These are phyloP conservation scores for Gallirallus australis DNA, from an alignment of 2,797 vertebrate genomes.

Conservation along the genomic window DNA sequence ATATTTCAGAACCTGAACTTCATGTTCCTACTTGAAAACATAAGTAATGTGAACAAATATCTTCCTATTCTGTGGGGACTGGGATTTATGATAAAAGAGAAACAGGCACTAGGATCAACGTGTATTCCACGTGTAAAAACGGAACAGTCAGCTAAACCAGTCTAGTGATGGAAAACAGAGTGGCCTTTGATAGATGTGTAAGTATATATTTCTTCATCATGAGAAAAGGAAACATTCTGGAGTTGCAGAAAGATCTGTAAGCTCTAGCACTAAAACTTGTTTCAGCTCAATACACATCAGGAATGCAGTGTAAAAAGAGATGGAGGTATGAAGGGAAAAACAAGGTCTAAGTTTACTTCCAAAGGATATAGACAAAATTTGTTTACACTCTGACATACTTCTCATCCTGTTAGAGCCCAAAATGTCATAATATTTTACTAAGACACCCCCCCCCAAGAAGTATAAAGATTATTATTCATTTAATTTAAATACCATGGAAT, in stretches of 20 bases:
- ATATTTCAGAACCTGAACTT: slow-evolving; percentile 18
- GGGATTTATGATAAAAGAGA: slow-evolving; percentile 47
- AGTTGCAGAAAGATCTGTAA: slow-evolving; percentile 7
- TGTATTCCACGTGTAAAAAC: not conserved
- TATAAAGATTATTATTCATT: not conserved
- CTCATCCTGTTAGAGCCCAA: not conserved
- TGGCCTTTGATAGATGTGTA: slow-evolving; percentile 6
- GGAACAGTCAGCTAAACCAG: not conserved
- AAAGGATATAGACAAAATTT: not conserved
- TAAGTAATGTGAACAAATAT: slow-evolving; percentile 42
- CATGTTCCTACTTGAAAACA: not conserved
- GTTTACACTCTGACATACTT: not conserved
- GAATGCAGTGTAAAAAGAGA: slow-evolving; percentile 31
- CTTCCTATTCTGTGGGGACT: not conserved
- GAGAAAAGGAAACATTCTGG: slow-evolving; percentile 24
- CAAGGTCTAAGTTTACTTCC: slow-evolving; percentile 9
- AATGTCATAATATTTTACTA: not conserved
- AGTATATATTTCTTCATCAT: slow-evolving; percentile 30
- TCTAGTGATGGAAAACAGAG: slow-evolving; percentile 24
- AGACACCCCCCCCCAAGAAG: not conserved
- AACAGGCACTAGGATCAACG: not conserved
- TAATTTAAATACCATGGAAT: not conserved
- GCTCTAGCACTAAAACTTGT: not conserved
- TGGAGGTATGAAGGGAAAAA: not conserved
- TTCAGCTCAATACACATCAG: slow-evolving; percentile 22